Evolutionary conservation across 1,140 invertebrate species (phyloP), one percentile per base, ranked within the genome.

Genomic region (Papilio dardanus): DNA sequence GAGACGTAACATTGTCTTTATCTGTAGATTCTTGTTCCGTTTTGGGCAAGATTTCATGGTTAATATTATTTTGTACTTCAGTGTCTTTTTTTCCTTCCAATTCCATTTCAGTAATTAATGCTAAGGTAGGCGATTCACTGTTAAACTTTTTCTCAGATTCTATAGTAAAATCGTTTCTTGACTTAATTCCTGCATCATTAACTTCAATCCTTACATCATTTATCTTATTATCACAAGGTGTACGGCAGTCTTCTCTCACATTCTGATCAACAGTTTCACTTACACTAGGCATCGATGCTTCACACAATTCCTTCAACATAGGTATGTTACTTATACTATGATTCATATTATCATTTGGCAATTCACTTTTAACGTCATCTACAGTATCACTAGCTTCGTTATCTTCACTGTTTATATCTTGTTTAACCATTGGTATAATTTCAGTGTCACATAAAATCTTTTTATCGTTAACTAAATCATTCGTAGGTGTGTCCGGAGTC

Each of bases 231-330:
- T 90, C 90, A 90, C 89, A 86, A 73, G 85, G 77, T 88, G 80
- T 83, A 84, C 84, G 78, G 87, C 90, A 91, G 89, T 93, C 90
- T 91, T 92, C 78, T 85, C 82, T 86, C 77, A 81, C 79, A 79
- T 81, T 77, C 85, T 86, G 77, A 88, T 89, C 79, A 81, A 76
- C 74, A 76, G 83, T 77, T 80, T 88, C 82, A 88, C 88, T 93
- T 89, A 91, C 78, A 89, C 92, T 93, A 93, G 88, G 80, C 77
- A 88, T 86, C 80, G 88, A 86, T 31, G 83, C 83, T 88, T 88
- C 80, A 88, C 92, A 92, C 80, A 93, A 83, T 83, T 92, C 86
- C 81, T 86, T 92, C 76, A 90, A 81, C 74, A 88, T 86, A 65
- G 88, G 90, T 84, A 91, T 82, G 82, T 87, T 71, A 88, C 83